Evolutionary conservation across 1,140 invertebrate species (phyloP), one percentile per base, ranked within the genome.

Genomic region (Pemphigus obesinymphae): DNA sequence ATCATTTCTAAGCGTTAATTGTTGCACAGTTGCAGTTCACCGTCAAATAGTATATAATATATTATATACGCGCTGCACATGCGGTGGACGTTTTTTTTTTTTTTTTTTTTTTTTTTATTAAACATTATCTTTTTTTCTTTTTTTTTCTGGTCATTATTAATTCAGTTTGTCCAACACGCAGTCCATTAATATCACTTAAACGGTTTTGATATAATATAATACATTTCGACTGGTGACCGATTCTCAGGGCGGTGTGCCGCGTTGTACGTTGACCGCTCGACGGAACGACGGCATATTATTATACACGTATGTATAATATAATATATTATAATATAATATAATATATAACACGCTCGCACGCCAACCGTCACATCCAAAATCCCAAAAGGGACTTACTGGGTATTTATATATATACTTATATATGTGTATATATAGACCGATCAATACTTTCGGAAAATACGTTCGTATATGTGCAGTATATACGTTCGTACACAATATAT

Each of bases 321-420:
- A 58, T 29, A 15, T 26, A 50, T 20, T 53, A 53, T 53, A 58
- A 20, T 8, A 61, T 20, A 15, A 61, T 66, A 66, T 66, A 34
- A n/a, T 31, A n/a, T n/a, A 23, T 40, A 23, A 37, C 13, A 48
- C 43, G 10, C 23, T 48, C 72, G 31, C 11, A 66, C 17, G 45
- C 72, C 72, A 8, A n/a, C n/a, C n/a, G n/a, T n/a, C 20, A 37
- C 72, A 29, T 75, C 48, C 72, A 53, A 75, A 75, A 75, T 75
- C 72, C 72, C 72, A 53, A 75, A 53, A 75, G 72, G 72, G 48
- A 75, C 72, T 75, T 75, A 26, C 45, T 7, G 48, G 17, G 72
- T 75, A 75, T 75, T 75, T 75, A 53, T 50, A 72, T n/a, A n/a
- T n/a, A n/a, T n/a, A n/a, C n/a, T n/a, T n/a, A n/a, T n/a, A n/a